Base-by-base conservation (phyloP, 2,113 vertebrate genomes). In the Epinephelus cyanopodus region DNA sequence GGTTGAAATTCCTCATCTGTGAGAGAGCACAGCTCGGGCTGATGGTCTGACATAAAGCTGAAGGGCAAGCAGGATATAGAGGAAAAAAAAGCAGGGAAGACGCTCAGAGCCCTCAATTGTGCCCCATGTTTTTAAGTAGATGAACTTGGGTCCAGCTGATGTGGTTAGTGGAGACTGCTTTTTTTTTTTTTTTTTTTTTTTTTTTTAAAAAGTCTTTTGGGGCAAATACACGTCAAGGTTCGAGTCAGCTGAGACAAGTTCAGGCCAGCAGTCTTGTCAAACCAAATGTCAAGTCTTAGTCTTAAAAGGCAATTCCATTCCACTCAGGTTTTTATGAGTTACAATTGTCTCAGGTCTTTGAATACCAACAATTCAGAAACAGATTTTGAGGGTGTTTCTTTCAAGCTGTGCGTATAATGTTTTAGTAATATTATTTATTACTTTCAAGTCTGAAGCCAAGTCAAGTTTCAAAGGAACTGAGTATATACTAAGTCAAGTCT, bases 1-100 rank as follows among this genome's bases (percentile, higher is more conserved):
- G 79, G 53, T 76, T 74, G 79, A 90, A 92, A 85, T 79, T 91
- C 37, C 12, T 84, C 85, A 62, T 69, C 63, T 67, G 54, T 54
- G 63, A 86, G 74, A 74, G n/a, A 2, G 23, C 64, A 14, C 47
- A 69, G 48, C 42, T 39, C 1, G 0, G 23, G 14, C 61, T 19
- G 57, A 19, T 15, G 61, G 48, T 45, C 64, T 47, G 79, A 80
- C 52, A n/a, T 21, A 12, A 50, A 45, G 29, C 60, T 9, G 64
- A 47, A 21, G 62, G 62, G 5, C 72, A 70, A 63, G 10, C 21
- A 5, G 25, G 65, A 45, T 29, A 58, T 17, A 25, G 23, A 67
- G 11, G 4, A 25, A 47, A 45, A 45, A 23, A 72, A 56, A 18
- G 33, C 11, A 18, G 15, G 39, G 23, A 50, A n/a, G 42, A 58